Base-by-base conservation (phyloP, 2,888 invertebrate species). In the Thymelicus acteon region DNA sequence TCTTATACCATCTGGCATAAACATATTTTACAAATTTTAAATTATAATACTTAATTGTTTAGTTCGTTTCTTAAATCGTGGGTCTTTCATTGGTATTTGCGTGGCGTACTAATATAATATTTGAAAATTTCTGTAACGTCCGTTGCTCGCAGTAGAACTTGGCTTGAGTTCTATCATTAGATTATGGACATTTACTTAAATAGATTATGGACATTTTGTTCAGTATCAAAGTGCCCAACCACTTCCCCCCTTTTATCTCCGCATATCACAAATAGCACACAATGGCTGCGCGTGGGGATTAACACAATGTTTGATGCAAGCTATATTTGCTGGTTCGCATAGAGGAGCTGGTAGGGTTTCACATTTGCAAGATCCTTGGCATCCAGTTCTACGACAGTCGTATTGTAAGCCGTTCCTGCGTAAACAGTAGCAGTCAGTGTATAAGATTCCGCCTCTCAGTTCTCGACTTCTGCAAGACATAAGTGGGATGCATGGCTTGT, bases 321-420 rank as follows among this genome's bases (percentile, higher is more conserved):
- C 92, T 40, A 84, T 78, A 15, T 78, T 76, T 0, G 93, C 84
- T 2, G 92, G 91, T 61, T 78, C 80, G 67, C 93, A 93, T 0
- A 82, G 62, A 0, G 93, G 92, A 0, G 86, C 85, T 12, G 93
- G 92, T 48, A 85, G 67, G 4, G 73, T 73, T 57, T 83, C 77
- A 74, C 93, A 93, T 5, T 84, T 81, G 0, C 89, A 82, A 1
- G 89, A 89, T 64, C 85, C 86, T 73, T 93, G 92, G 76, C 95
- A 94, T 47, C 91, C 93, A 67, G 85, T 91, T 73, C 95, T 86
- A 10, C 90, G 91, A 75, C 95, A 95, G 71, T 94, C 92, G 73
- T 94, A 93, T 77, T 95, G 95, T 40, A 95, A 81, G 0, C 95
- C 95, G 76, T 95, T 95, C 69, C 95, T 87, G 39, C 94, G 93